Evolutionary conservation across 64 coral and sea anemone genomes (phyloP).

Genomic region (Hydrozoanthus tunicans): DNA sequence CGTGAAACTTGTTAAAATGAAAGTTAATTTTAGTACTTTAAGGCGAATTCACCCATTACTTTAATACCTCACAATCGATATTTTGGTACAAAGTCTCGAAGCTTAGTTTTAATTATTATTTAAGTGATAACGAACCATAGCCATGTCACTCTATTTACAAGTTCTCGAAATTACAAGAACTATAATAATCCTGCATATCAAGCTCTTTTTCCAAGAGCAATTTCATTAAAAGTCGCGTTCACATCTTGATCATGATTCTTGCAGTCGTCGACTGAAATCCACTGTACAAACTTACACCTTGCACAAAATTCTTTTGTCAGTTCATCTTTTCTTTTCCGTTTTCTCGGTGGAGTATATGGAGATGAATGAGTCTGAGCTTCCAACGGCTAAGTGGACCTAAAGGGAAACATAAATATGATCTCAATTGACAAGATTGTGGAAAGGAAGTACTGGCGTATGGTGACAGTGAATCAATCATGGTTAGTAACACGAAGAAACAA

Average conservation of each 20-base stretch:
- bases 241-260: background rate
- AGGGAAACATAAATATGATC: background rate
- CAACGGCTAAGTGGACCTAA: conserved; percentile 93
- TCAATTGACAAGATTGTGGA: background rate
- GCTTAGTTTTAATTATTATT: background rate
- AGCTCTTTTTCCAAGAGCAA: no score
- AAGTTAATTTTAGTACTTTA: no score
- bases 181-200: no score
- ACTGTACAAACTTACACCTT: background rate
- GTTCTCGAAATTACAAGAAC: no score
- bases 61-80: background rate
- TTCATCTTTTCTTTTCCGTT: conserved; percentile 94
- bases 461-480: background rate
- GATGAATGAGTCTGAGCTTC: conserved; percentile 93
- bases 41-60: no score
- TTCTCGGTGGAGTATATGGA: conserved; percentile 99
- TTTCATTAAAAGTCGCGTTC: background rate
- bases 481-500: background rate
- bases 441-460: no score
- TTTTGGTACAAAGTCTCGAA: background rate
- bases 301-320: conserved; percentile 32
- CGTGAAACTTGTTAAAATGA: no score
- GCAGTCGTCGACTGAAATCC: background rate
- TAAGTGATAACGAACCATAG: no score
- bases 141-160: no score